These are phyloP conservation scores for Calvadosia cruxmelitensis DNA, from an alignment of 30 jellyfish, hydroid and myxozoan genomes.

Conservation along the genomic window DNA sequence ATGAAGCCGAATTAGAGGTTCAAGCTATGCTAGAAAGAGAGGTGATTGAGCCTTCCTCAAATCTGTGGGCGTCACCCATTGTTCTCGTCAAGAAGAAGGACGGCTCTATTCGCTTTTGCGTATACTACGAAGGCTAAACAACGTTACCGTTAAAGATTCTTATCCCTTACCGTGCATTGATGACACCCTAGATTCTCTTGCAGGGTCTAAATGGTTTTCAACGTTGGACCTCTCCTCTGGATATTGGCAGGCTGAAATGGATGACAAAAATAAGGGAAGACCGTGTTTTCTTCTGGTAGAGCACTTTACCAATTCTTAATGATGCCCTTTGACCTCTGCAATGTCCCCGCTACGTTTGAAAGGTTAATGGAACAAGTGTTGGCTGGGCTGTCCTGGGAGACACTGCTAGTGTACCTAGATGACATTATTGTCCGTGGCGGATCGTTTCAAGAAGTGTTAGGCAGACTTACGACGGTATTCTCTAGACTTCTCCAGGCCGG, in stretches of 20 bases:
- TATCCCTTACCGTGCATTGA: conserved; percentile 3
- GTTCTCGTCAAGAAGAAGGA: conserved; percentile 50
- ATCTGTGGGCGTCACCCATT: conserved; percentile 41
- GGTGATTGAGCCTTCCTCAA: conserved; percentile 16
- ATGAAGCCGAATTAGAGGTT: conserved; percentile 18
- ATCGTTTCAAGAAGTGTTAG: conserved; percentile 12
- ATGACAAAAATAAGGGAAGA: not conserved
- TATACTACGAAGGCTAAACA: conserved; percentile 15
- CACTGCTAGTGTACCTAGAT: conserved; percentile 42
- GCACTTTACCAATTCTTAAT: conserved; percentile 3
- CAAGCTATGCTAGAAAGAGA: conserved; percentile 35
- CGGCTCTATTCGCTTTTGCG: conserved; percentile 30
- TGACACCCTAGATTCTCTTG: not conserved
- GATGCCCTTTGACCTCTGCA: conserved; percentile 45
- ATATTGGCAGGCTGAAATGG: not conserved
- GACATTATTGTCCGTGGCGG: conserved; percentile 19
- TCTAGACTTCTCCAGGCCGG: conserved; percentile 6
- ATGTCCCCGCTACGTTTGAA: conserved; percentile 43
- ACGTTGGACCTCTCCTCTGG: conserved; percentile 3
- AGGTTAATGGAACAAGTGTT: conserved; percentile 35
- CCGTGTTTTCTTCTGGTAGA: conserved; percentile 3
- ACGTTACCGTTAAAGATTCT: not conserved
- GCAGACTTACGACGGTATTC: conserved; percentile 8
- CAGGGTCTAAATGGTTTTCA: conserved; percentile 3
- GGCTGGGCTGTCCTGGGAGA: conserved; percentile 27